A percentile compares a stretch with the other conserved stretches of the same genome.
Conservation (phyloP, 2,797 vertebrate genomes). For the Oryzias dopingdopingensis region DNA sequence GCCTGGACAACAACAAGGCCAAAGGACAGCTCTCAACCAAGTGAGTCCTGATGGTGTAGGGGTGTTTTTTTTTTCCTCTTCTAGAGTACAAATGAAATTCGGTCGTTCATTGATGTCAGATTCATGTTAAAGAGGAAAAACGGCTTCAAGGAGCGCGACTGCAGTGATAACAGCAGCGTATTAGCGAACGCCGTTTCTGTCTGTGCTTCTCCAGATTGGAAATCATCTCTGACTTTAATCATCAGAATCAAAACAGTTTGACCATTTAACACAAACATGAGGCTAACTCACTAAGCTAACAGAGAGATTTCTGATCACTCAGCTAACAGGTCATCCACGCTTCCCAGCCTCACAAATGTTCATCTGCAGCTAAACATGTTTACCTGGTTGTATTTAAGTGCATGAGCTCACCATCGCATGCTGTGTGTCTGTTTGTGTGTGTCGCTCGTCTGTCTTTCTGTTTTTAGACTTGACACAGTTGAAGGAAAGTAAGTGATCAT, state of each 20-base stretch:
- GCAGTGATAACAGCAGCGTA: too few species aligned
- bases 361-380: too few species aligned
- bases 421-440: conserved; percentile 78
- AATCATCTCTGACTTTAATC: too few species aligned
- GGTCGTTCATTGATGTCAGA: too few species aligned
- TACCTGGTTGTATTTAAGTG: conserved; percentile 62
- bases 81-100: too few species aligned
- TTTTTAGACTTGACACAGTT: conserved; percentile 92
- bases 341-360: conserved; percentile 22
- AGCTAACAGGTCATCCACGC: conserved; percentile 24
- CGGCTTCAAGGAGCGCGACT: too few species aligned
- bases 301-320: conserved; percentile 10
- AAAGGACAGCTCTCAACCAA: conserved; percentile 94
- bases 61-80: too few species aligned
- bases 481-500: conserved; percentile 95
- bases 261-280: neutral
- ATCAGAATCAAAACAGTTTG: too few species aligned
- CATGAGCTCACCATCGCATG: conserved; percentile 84
- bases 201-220: too few species aligned
- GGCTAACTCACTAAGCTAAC: conserved; percentile 55
- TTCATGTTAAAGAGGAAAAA: too few species aligned
- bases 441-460: conserved; percentile 60
- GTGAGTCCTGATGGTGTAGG: conserved; percentile 73
- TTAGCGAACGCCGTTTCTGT: too few species aligned
- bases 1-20: conserved; percentile 94